A percentile compares a stretch with the other conserved stretches of the same genome.
These are phyloP conservation scores for Streptopelia turtur DNA, from an alignment of 2,797 vertebrate genomes.

Conservation along the genomic window DNA sequence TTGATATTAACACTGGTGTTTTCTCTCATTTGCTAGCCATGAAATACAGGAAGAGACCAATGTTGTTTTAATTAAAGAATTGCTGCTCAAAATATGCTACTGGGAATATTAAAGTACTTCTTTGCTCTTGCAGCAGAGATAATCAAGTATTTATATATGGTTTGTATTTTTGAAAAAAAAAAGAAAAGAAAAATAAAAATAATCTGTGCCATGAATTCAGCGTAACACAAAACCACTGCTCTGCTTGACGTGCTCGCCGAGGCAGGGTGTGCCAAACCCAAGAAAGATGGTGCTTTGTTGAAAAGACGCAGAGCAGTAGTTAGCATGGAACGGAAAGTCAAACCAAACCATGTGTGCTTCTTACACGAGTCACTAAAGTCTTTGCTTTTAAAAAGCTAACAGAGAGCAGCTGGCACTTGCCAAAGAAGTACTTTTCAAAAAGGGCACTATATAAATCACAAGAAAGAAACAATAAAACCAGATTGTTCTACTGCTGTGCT, in stretches of 20 bases:
- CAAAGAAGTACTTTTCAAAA: constrained; percentile 48
- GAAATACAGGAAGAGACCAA: constrained; percentile 64
- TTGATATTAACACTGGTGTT: constrained; percentile 75
- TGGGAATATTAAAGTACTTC: constrained; percentile 45
- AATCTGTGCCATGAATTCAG: not conserved
- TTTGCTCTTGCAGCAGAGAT: constrained; percentile 32
- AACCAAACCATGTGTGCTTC: constrained; percentile 40
- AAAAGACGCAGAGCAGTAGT: constrained; percentile 33
- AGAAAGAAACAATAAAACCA: not conserved
- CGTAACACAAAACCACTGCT: constrained; percentile 8
- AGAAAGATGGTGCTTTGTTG: constrained; percentile 25
- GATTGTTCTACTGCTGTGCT: constrained; percentile 13
- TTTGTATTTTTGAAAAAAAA: not conserved
- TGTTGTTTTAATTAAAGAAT: constrained; percentile 66
- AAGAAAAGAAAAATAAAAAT: not conserved
- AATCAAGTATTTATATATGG: constrained; percentile 42
- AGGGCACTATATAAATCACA: constrained; percentile 45
- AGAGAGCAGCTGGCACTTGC: constrained; percentile 53
- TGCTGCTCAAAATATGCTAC: constrained; percentile 64
- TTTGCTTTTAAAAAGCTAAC: constrained; percentile 54
- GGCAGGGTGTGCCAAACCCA: not conserved
- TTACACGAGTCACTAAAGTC: constrained; percentile 17
- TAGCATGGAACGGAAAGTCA: constrained; percentile 6
- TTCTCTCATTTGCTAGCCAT: constrained; percentile 71
- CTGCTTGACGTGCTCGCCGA: not conserved